A percentile compares a stretch with the other conserved stretches of the same genome.
These are phyloP conservation scores for Enoplosus armatus DNA, from an alignment of 2,797 vertebrate genomes.

Conservation along the genomic window DNA sequence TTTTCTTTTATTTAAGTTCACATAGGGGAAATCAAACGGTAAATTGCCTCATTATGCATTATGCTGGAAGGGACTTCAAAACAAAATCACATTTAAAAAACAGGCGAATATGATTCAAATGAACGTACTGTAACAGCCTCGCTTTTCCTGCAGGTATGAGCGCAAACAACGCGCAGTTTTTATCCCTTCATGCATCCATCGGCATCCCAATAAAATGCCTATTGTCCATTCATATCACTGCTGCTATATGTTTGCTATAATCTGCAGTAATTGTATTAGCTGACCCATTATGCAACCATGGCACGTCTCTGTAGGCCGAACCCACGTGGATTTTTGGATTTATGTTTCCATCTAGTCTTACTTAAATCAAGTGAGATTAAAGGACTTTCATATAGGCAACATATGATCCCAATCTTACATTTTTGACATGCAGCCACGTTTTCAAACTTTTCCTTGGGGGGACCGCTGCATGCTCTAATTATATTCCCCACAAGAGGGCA, in stretches of 20 bases:
- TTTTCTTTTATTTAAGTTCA: neutral
- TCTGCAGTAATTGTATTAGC: conserved; percentile 4
- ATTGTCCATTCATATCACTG: neutral
- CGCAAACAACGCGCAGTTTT: neutral
- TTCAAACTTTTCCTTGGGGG: conserved; percentile 33
- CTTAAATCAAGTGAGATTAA: conserved; percentile 54
- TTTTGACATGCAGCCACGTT: conserved; percentile 56
- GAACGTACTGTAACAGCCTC: neutral
- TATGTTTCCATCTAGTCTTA: conserved; percentile 48
- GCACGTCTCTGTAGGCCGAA: conserved; percentile 5
- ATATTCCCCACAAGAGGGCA: conserved; percentile 63
- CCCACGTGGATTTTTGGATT: conserved; percentile 41
- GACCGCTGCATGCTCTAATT: conserved; percentile 45
- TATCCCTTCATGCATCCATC: neutral
- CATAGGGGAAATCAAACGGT: neutral
- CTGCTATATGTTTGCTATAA: conserved; percentile 6
- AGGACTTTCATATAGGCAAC: conserved; percentile 41
- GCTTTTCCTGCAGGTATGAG: neutral
- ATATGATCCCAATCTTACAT: conserved; percentile 55
- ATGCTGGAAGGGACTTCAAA: neutral
- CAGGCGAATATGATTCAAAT: neutral
- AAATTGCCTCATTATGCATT: neutral
- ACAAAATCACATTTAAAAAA: neutral
- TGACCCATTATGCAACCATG: conserved; percentile 21
- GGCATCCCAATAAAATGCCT: neutral